phyloP scores from a whole-genome alignment of 2,797 vertebrate genomes.

The Phyllotis vaccarum region DNA sequence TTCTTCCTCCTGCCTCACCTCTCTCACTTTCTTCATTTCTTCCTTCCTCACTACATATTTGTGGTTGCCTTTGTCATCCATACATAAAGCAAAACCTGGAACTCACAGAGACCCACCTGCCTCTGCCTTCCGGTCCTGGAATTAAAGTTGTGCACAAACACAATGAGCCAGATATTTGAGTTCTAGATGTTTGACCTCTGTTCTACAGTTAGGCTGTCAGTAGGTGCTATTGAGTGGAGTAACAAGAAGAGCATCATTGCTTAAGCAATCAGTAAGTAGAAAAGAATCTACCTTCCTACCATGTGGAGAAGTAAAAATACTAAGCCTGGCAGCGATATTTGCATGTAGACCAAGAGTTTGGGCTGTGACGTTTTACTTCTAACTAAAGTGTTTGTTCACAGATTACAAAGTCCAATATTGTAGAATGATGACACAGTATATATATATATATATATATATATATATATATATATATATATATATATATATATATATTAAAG shows the following conservation, averaged over 20 bases:
- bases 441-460: too few species aligned
- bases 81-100: too few species aligned
- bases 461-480: too few species aligned
- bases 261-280: too few species aligned
- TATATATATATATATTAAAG: too few species aligned
- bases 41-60: too few species aligned
- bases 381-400: not conserved
- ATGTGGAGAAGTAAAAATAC: not conserved
- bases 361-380: conserved; percentile 20
- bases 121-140: too few species aligned
- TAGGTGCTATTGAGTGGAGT: not conserved
- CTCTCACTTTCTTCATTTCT: not conserved
- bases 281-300: too few species aligned
- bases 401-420: conserved; percentile 1
- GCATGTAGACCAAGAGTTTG: not conserved
- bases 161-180: not conserved
- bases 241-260: not conserved
- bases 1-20: too few species aligned
- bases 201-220: not conserved
- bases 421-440: not conserved
- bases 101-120: not conserved
- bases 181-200: not conserved
- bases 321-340: not conserved
- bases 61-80: too few species aligned
- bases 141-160: not conserved